phyloP scores from a whole-genome alignment of 1,140 invertebrate genomes.

The Tetramorium alpestre region DNA sequence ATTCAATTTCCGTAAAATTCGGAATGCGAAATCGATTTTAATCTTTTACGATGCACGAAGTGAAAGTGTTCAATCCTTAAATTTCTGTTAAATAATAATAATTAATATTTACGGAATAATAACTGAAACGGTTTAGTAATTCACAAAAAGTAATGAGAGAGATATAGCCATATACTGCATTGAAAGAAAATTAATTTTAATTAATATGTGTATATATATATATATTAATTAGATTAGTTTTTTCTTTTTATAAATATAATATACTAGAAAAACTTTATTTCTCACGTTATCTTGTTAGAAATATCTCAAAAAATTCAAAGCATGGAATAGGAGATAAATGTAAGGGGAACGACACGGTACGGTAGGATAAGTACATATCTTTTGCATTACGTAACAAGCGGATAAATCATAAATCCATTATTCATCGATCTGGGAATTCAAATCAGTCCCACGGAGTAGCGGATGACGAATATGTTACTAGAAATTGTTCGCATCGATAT shows the following conservation, averaged over 20 bases:
- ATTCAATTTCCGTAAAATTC: neutral
- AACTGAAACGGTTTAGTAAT: neutral
- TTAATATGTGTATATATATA: neutral
- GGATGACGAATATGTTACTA: constrained; percentile 52
- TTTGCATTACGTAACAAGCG: constrained; percentile 51
- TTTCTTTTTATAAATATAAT: neutral
- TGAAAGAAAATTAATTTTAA: neutral
- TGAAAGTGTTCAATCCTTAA: neutral
- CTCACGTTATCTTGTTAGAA: neutral
- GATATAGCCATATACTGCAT: neutral
- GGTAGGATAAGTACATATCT: constrained; percentile 37
- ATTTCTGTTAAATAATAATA: neutral
- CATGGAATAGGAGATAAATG: neutral
- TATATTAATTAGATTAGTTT: neutral
- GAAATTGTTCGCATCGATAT: constrained; percentile 52
- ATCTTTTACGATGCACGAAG: neutral
- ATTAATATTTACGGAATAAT: neutral
- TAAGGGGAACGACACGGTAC: constrained; percentile 8
- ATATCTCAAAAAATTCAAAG: constrained; percentile 16
- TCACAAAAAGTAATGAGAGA: neutral
- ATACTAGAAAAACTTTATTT: neutral
- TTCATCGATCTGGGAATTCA: constrained; percentile 50
- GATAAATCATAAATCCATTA: constrained; percentile 61
- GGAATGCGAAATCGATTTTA: neutral
- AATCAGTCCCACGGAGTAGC: constrained; percentile 38